phyloP scores from a whole-genome alignment of 2,113 vertebrate genomes.

The Muntiacus muntjak region DNA sequence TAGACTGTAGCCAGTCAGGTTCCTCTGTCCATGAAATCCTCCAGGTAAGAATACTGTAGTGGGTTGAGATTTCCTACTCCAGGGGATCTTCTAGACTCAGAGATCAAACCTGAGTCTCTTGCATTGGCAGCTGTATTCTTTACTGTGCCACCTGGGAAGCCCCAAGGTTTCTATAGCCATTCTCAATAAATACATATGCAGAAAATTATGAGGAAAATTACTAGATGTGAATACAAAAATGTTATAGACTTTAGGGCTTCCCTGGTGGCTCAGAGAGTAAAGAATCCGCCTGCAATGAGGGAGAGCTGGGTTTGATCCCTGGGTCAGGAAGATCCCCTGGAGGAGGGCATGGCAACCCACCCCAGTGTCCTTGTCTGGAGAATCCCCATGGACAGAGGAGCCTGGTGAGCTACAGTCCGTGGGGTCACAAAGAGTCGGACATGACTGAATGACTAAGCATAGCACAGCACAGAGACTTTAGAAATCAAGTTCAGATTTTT shows the following conservation, averaged over 20 bases:
- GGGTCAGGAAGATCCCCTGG: no score
- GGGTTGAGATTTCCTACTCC: not conserved
- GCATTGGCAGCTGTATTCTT: not conserved
- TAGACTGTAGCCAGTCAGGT: no score
- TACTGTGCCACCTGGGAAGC: no score
- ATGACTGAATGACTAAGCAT: not conserved
- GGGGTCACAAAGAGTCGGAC: not conserved
- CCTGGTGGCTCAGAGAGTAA: no score
- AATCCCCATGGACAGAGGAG: not conserved
- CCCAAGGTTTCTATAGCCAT: no score
- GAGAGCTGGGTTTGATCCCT: no score
- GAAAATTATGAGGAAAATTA: not conserved
- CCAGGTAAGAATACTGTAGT: not conserved
- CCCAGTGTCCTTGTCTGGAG: not conserved
- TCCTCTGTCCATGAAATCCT: no score
- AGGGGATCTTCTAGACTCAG: not conserved
- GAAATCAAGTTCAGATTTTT: not conserved
- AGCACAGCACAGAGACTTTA: not conserved
- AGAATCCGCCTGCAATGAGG: no score
- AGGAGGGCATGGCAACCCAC: not conserved
- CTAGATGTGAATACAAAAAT: no score
- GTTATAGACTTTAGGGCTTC: no score
- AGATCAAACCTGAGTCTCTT: not conserved
- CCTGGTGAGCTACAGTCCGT: accelerated
- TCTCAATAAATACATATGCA: not conserved